Base-by-base conservation (phyloP, 92 coral and sea anemone genomes). In the Pocillopora meandrina region DNA sequence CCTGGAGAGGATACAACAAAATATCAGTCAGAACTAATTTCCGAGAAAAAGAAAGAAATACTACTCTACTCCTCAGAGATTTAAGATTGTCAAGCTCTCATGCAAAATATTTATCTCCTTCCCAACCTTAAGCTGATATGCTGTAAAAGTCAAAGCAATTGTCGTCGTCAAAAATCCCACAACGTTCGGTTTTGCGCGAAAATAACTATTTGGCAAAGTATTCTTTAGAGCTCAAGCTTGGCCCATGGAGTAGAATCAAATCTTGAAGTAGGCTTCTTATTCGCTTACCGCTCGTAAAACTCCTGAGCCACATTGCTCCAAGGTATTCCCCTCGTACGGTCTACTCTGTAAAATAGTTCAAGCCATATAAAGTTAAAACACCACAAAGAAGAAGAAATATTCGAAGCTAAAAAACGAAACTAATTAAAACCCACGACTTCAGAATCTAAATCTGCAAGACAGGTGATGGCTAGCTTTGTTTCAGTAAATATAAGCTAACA, bases 241-340 rank as follows among this genome's bases (percentile, higher is more conserved):
- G 42, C 23, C 26, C 0, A 23, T 17, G 21, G 58, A 56, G 23
- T 58, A 36, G 9, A 14, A n/a, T 5, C 17, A 36, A 14, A 19
- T 34, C 10, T 10, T 34, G 62, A 64, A 34, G 61, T 18, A 21
- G 10, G n/a, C 6, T 19, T 10, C 7, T 42, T 15, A 1, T n/a
- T 9, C 6, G 84, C 97, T 87, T 85, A 96, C 99, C 80, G 94
- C 95, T 31, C 92, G 87, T 56, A 96, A 81, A 8, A 96, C 89
- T n/a, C 94, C 93, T 31, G 92, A 89, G 23, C 99, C 99, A 36
- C 90, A 92, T 56, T 79, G 85, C 61, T 96, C 99, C 61, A 95
- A 71, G 17, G 92, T 84, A 49, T 92, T 89, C 2, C 96, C 87
- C 65, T 94, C 98, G 68, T 96, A 96, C 4, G 90, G 89, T 57